Conservation (phyloP, 2,113 vertebrate genomes). For the Leucopsar rothschildi region DNA sequence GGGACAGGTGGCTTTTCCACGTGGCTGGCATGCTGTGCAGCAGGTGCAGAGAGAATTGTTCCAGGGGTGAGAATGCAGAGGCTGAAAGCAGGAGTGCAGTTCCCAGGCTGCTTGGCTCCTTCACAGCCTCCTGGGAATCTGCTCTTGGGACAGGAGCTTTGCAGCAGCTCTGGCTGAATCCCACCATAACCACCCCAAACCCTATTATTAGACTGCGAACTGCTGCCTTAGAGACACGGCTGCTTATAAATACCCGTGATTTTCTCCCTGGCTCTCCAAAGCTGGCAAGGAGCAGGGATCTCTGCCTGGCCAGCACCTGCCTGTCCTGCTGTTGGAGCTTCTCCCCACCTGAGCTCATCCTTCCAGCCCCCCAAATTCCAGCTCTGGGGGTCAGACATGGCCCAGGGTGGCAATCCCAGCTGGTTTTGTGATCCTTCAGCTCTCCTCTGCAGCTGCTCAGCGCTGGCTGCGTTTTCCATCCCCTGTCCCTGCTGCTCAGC, state of each 20-base stretch:
- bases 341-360: neutral
- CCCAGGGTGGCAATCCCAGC: neutral
- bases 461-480: neutral
- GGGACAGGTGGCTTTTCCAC: neutral
- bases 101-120: neutral
- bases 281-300: neutral
- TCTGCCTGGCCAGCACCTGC: neutral
- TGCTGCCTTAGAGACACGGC: conserved; percentile 55
- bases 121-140: neutral
- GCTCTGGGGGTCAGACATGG: neutral
- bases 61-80: neutral
- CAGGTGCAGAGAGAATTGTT: neutral
- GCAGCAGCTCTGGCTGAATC: conserved; percentile 18
- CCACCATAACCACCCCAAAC: neutral
- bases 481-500: neutral
- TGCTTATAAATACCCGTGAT: conserved; percentile 2
- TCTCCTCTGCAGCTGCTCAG: neutral
- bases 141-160: neutral
- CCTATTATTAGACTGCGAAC: conserved; percentile 47
- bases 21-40: neutral
- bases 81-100: neutral
- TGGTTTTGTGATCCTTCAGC: neutral
- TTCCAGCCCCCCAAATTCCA: neutral
- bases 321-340: neutral
- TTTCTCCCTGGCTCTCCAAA: neutral